Evolutionary conservation across 2,113 vertebrate genomes (phyloP).

Genomic region (Siniperca chuatsi): DNA sequence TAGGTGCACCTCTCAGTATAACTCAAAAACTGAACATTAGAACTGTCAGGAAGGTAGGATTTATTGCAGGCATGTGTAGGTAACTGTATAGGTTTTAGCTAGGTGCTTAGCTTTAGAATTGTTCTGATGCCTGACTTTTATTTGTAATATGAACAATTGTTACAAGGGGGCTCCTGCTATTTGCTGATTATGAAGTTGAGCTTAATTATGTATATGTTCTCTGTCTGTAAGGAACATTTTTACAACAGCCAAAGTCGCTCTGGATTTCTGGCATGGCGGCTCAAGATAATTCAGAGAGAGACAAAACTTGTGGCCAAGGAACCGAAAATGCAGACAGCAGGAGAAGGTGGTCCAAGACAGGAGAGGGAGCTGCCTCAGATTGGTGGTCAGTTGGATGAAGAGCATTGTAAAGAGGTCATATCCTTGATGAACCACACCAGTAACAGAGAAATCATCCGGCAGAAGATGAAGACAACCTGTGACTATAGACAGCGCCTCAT

Average conservation of each 20-base stretch:
- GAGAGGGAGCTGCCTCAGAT: no score
- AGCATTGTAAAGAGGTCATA: no score
- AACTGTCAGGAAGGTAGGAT: no score
- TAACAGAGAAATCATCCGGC: background rate
- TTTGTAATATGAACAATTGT: background rate
- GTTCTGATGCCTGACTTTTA: background rate
- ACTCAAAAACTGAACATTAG: no score
- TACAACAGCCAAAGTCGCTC: conserved; percentile 3
- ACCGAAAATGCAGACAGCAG: no score
- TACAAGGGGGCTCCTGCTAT: background rate
- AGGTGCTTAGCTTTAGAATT: background rate
- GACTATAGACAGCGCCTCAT: conserved; percentile 7
- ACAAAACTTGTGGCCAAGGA: no score
- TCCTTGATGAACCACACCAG: no score
- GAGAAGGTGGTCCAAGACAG: no score
- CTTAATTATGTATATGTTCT: background rate
- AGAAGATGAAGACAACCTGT: conserved; percentile 12
- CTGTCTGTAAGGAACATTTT: background rate
- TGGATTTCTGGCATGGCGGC: background rate
- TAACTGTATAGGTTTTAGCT: no score
- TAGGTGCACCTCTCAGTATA: no score
- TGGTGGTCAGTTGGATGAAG: no score
- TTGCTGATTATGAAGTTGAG: background rate
- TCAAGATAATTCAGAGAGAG: background rate
- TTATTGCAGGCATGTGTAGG: no score